Evolutionary conservation across 2,888 invertebrate genomes (phyloP), one percentile per base, ranked within the genome.

Genomic region (Ischnura elegans): DNA sequence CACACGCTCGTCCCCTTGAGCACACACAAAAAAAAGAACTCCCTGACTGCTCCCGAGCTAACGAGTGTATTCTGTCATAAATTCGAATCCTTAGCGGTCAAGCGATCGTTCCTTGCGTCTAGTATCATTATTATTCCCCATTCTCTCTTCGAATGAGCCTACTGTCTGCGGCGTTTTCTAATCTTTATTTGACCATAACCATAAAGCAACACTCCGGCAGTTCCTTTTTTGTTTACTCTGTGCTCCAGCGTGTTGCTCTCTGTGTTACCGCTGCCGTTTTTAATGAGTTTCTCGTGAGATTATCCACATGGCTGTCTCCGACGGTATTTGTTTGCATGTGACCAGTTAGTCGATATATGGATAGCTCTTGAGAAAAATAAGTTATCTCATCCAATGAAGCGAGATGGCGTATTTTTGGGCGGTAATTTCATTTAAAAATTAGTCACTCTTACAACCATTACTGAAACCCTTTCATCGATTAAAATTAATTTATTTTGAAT

Each of bases 41-140:
- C 2, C 29, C 66, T 8, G 6, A 66, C 6, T 66, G 66, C 66
- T 76, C 16, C 16, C 10, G 66, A n/a, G 66, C 36, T 76, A 76
- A 76, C 66, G 66, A 29, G 29, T 29, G 66, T 76, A 76, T n/a
- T 76, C 66, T 76, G 66, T 76, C 66, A n/a, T 76, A 29, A 29
- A 76, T 4, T 76, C 25, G 29, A 10, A 29, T 76, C 29, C 29
- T 29, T 29, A 6, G 16, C 25, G 66, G 66, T 36, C 29, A 76
- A 1, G n/a, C 29, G 29, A 4, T 36, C 66, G 66, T 36, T 76
- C 29, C 36, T 4, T 76, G 8, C 29, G 29, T 8, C 25, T 36
- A 8, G 8, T 29, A 76, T 13, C 29, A 29, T 76, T 19, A 76
- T 29, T 76, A 25, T 13, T 29, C 13, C 6, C 66, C n/a, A 36